These are phyloP conservation scores for Limnephilus rhombicus DNA, from an alignment of 2,888 invertebrate genomes.

Conservation along the genomic window DNA sequence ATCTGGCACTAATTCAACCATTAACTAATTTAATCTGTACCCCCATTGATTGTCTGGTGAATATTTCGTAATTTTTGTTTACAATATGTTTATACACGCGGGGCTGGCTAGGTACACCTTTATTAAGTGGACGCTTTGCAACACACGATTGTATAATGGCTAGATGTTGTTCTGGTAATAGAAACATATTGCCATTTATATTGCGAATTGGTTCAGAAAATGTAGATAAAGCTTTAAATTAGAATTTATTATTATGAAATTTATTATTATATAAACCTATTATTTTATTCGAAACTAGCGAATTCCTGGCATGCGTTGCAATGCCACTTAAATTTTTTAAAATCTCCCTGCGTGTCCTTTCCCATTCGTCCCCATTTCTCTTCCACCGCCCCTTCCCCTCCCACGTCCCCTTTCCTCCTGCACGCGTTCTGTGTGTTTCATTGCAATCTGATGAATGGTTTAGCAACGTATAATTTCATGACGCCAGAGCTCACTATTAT, in stretches of 20 bases:
- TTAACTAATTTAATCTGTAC: slow-evolving; percentile 65
- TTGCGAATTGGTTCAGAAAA: neutral
- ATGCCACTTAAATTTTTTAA: too few species aligned
- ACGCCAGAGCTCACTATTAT: too few species aligned
- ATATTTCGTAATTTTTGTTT: slow-evolving; percentile 63
- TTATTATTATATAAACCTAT: neutral
- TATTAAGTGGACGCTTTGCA: slow-evolving; percentile 20
- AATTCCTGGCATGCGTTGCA: too few species aligned
- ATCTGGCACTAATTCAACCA: slow-evolving; percentile 65
- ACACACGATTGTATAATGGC: slow-evolving; percentile 12
- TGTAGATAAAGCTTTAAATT: neutral
- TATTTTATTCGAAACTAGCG: neutral
- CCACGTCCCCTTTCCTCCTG: too few species aligned
- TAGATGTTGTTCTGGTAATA: neutral
- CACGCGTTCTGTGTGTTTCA: too few species aligned
- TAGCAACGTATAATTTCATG: too few species aligned
- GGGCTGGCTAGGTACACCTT: slow-evolving; percentile 28
- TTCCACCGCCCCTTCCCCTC: too few species aligned
- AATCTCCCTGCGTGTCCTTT: too few species aligned
- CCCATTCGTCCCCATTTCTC: too few species aligned
- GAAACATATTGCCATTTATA: slow-evolving; percentile 3
- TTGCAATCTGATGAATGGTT: too few species aligned
- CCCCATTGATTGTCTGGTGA: slow-evolving; percentile 59
- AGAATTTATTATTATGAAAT: neutral
- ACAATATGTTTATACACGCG: slow-evolving; percentile 62